Percentiles rank a stretch among this genome's conserved stretches.
These are phyloP conservation scores for Drosophila nigrodunni DNA, from an alignment of 1,140 invertebrate species.

Conservation along the genomic window DNA sequence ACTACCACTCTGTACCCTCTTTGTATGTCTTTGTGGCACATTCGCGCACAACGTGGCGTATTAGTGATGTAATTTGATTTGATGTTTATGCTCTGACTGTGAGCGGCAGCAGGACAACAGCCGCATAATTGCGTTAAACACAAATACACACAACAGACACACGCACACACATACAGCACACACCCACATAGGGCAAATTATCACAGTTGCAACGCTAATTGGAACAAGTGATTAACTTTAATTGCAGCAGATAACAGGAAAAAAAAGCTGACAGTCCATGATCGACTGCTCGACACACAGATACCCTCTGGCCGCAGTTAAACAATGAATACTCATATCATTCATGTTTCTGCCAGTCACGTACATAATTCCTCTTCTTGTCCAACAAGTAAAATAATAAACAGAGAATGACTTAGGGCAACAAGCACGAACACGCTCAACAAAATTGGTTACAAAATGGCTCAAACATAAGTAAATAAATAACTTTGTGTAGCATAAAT, in stretches of 20 bases:
- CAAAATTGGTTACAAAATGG: conserved; percentile 19
- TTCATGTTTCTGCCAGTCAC: conserved; percentile 29
- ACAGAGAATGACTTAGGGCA: conserved; percentile 29
- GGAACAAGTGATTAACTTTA: conserved; percentile 77
- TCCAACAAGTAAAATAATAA: conserved; percentile 22
- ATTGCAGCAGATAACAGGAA: conserved; percentile 72
- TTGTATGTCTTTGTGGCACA: conserved; percentile 13
- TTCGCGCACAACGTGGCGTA: conserved; percentile 65
- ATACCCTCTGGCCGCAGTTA: conserved; percentile 9
- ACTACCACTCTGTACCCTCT: too few species aligned
- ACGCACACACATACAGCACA: conserved; percentile 4
- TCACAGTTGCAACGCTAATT: conserved; percentile 77
- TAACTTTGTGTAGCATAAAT: conserved; percentile 14
- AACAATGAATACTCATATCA: neutral
- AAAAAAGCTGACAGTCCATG: conserved; percentile 12
- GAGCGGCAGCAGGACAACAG: conserved; percentile 27
- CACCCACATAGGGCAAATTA: conserved; percentile 44
- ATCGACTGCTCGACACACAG: conserved; percentile 3
- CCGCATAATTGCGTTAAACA: conserved; percentile 68
- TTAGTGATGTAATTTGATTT: conserved; percentile 83
- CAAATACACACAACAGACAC: conserved; percentile 17
- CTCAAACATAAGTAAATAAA: conserved; percentile 24
- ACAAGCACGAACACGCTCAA: neutral
- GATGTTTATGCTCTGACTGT: conserved; percentile 63
- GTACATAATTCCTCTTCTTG: conserved; percentile 20